These are phyloP conservation scores for Coptodon rendalli DNA, from an alignment of 2,113 vertebrate species.

Conservation along the genomic window DNA sequence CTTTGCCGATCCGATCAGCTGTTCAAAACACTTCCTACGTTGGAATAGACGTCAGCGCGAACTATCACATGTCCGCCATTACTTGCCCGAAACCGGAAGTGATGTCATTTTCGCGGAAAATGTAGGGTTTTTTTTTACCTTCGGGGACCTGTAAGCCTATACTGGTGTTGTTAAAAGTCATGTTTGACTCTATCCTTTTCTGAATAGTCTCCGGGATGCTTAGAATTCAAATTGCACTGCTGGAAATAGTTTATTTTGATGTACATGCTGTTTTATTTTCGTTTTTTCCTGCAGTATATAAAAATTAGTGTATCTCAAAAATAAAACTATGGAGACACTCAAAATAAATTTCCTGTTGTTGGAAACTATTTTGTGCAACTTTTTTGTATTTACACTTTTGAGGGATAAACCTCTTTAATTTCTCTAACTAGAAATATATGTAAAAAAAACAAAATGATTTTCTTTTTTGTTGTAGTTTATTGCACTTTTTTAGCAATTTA, in stretches of 20 bases:
- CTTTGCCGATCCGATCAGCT: not conserved
- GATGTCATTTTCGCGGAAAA: not conserved
- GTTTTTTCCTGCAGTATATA: not conserved
- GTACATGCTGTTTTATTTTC: not conserved
- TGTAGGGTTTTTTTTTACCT: accelerated
- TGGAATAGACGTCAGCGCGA: not conserved
- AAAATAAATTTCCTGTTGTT: not conserved
- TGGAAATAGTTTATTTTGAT: not conserved
- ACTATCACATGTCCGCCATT: not conserved
- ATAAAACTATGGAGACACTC: not conserved
- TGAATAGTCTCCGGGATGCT: not conserved
- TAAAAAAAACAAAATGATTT: not conserved
- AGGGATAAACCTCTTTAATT: accelerated
- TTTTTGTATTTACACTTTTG: not conserved
- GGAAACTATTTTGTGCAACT: accelerated
- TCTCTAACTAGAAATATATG: not conserved
- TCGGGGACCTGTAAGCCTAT: not conserved
- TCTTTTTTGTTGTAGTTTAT: not conserved
- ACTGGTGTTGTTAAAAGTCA: not conserved
- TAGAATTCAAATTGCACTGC: not conserved
- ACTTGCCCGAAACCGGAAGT: not conserved
- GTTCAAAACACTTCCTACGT: not conserved
- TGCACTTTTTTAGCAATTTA: not conserved
- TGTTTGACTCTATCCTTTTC: not conserved
- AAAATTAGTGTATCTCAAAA: not conserved